A percentile compares a stretch with the other conserved stretches of the same genome.
phyloP scores from a whole-genome alignment of 2,888 invertebrate genomes.

The Odontocolon sp. region DNA sequence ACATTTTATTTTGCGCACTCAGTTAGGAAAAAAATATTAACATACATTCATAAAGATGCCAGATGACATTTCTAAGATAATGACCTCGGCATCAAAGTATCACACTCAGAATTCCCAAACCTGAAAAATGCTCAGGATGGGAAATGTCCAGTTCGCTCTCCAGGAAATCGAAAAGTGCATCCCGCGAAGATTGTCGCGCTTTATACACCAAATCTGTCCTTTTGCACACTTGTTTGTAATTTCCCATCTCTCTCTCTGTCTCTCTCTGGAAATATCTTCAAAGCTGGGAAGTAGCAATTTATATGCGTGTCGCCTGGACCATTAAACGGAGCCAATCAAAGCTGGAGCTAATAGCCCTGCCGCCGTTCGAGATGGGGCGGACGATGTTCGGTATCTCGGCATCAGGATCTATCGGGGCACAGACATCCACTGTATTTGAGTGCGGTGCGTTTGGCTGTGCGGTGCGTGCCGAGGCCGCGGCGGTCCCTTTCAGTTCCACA shows the following conservation, averaged over 20 bases:
- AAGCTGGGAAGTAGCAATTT: constrained; percentile 78
- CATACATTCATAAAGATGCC: too few relatives aligned
- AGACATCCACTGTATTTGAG: constrained; percentile 65
- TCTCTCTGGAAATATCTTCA: constrained; percentile 77
- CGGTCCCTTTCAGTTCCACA: constrained; percentile 76
- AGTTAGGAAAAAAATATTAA: too few relatives aligned
- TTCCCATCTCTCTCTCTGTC: constrained; percentile 5
- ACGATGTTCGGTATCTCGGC: constrained; percentile 75
- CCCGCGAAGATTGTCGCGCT: background rate
- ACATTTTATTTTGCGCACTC: too few relatives aligned
- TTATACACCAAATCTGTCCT: background rate
- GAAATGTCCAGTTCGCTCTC: too few relatives aligned
- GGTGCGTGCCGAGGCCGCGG: constrained; percentile 62
- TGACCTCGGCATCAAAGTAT: too few relatives aligned
- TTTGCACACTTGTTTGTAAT: constrained; percentile 8
- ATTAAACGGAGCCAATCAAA: constrained; percentile 80
- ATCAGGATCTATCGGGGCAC: constrained; percentile 79
- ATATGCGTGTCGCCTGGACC: constrained; percentile 78
- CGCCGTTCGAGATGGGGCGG: constrained; percentile 72
- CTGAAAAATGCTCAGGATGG: too few relatives aligned
- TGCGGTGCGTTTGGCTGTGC: constrained; percentile 59
- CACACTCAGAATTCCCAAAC: too few relatives aligned
- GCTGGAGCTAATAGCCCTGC: constrained; percentile 77
- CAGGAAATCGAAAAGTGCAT: too few relatives aligned
- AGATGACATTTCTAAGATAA: too few relatives aligned